These are phyloP conservation scores for Apantesis nais DNA, from an alignment of 2,888 invertebrate genomes.

Conservation along the genomic window DNA sequence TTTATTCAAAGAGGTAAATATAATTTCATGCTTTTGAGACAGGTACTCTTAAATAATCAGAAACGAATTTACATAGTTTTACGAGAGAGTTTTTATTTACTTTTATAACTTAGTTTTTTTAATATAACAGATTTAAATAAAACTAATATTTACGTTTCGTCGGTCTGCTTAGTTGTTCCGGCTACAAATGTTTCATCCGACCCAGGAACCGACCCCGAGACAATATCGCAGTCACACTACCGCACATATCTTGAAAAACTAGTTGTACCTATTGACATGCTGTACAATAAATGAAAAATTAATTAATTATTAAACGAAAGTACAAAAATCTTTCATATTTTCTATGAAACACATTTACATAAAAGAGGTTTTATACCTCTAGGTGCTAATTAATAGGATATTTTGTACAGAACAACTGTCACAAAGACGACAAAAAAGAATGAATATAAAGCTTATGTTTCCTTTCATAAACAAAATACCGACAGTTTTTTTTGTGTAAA, in stretches of 20 bases:
- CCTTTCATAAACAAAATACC: slow-evolving; percentile 57
- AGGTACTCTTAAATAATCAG: neutral
- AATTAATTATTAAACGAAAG: slow-evolving; percentile 3
- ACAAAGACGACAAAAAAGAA: slow-evolving; percentile 52
- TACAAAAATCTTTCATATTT: slow-evolving; percentile 24
- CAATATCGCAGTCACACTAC: too few species aligned
- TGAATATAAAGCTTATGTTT: slow-evolving; percentile 51
- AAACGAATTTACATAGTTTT: too few species aligned
- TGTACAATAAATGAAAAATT: neutral
- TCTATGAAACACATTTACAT: slow-evolving; percentile 30
- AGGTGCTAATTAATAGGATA: slow-evolving; percentile 48
- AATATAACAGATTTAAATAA: too few species aligned
- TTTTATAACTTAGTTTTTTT: neutral
- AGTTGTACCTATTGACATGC: neutral
- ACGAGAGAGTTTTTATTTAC: neutral
- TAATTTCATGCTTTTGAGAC: neutral
- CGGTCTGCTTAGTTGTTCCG: too few species aligned
- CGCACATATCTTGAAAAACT: too few species aligned
- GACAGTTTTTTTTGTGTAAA: slow-evolving; percentile 51
- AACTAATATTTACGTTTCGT: too few species aligned
- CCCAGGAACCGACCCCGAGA: too few species aligned
- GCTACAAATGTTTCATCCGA: too few species aligned
- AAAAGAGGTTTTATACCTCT: slow-evolving; percentile 17
- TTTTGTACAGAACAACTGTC: slow-evolving; percentile 50
- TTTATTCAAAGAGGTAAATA: neutral